These are phyloP conservation scores for Daphoenositta chrysoptera DNA, from an alignment of 2,113 vertebrate genomes.

Conservation along the genomic window DNA sequence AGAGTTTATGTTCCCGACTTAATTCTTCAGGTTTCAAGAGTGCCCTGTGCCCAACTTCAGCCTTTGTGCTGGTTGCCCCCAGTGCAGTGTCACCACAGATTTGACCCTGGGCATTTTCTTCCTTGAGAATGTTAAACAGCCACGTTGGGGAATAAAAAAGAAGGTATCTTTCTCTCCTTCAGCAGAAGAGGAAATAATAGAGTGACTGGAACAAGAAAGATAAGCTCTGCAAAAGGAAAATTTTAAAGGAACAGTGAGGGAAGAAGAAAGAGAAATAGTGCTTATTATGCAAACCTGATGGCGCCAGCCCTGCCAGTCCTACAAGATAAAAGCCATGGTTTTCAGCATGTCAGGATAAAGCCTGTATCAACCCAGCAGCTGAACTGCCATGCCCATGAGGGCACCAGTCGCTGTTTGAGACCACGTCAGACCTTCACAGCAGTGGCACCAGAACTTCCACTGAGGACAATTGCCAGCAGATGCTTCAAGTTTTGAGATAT, in stretches of 20 bases:
- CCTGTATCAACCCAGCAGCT: background rate
- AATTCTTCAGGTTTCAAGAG: background rate
- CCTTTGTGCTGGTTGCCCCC: background rate
- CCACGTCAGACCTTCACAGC: background rate
- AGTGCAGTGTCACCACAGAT: background rate
- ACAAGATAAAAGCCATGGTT: background rate
- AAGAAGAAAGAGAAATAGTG: background rate
- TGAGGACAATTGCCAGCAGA: background rate
- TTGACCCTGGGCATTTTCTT: background rate
- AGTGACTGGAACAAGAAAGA: background rate
- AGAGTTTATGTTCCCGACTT: background rate
- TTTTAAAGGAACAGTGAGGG: background rate
- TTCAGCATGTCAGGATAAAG: background rate
- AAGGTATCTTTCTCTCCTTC: background rate
- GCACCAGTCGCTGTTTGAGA: background rate
- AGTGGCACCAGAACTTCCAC: background rate
- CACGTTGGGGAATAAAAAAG: background rate
- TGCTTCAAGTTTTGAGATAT: background rate
- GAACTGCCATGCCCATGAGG: background rate
- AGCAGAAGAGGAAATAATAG: background rate
- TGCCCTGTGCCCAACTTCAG: background rate
- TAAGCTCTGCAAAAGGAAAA: background rate
- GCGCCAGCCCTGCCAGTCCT: background rate
- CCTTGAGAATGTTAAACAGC: background rate
- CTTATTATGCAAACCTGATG: background rate